phyloP scores from a whole-genome alignment of 2,113 vertebrate genomes.

The Cairina moschata region DNA sequence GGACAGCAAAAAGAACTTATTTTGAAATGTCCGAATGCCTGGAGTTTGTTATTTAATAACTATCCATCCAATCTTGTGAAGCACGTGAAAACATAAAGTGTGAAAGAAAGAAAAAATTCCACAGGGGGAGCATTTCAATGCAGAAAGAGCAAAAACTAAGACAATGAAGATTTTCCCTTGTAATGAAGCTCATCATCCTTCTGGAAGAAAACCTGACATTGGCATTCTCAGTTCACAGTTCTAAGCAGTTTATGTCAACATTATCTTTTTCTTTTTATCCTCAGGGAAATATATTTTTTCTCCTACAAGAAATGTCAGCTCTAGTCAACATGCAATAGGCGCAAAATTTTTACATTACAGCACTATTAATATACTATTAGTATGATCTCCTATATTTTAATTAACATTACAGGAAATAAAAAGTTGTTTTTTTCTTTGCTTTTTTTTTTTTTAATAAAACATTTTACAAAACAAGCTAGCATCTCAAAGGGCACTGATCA shows the following conservation, averaged over 20 bases:
- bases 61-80: not conserved
- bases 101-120: not conserved
- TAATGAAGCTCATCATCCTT: fast-evolving
- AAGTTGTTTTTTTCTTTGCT: not conserved
- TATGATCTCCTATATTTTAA: constrained; percentile 31
- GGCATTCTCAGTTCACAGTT: not conserved
- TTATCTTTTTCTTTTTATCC: not conserved
- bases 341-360: constrained; percentile 29
- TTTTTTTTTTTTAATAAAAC: not conserved
- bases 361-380: not conserved
- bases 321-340: constrained; percentile 6
- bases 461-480: not conserved
- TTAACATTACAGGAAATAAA: constrained; percentile 38
- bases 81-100: not conserved
- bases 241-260: not conserved
- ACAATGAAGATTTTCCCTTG: not conserved
- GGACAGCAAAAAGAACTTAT: not conserved
- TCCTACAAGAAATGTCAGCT: constrained; percentile 15
- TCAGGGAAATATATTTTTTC: constrained; percentile 27
- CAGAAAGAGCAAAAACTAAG: not conserved
- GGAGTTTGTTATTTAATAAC: not conserved
- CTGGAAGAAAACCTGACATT: not conserved
- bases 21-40: not conserved
- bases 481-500: not conserved
- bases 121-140: not conserved